phyloP scores from a whole-genome alignment of 2,888 invertebrate genomes.

The Eutolmus rufibarbis region DNA sequence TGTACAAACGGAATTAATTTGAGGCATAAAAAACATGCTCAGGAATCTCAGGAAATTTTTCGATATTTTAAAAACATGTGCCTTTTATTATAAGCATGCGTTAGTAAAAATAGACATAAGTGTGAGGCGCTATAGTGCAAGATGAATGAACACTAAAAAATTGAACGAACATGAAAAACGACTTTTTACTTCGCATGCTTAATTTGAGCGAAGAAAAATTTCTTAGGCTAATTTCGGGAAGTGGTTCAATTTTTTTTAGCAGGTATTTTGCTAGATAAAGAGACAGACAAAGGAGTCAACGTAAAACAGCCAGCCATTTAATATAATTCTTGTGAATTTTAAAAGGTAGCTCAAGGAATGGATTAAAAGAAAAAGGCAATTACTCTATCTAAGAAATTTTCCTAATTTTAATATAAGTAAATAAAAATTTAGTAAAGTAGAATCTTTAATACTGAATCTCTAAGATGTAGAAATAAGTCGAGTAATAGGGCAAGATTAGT shows the following conservation, averaged over 20 bases:
- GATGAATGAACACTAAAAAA: not conserved
- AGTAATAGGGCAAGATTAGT: too few relatives aligned
- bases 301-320: not conserved
- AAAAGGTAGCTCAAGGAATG: too few relatives aligned
- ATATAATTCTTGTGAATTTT: not conserved
- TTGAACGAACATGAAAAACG: not conserved
- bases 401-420: too few relatives aligned
- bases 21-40: not conserved
- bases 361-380: too few relatives aligned
- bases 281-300: not conserved
- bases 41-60: not conserved
- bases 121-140: not conserved
- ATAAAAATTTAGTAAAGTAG: too few relatives aligned
- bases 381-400: too few relatives aligned
- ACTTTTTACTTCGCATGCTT: not conserved
- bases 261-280: not conserved
- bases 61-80: not conserved
- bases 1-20: not conserved
- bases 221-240: not conserved
- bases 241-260: not conserved
- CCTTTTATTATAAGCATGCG: not conserved
- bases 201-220: not conserved
- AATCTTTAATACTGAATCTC: too few relatives aligned
- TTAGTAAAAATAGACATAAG: not conserved
- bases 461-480: too few relatives aligned